phyloP scores from a whole-genome alignment of 2,888 invertebrate genomes.

The Nyleta sp. region DNA sequence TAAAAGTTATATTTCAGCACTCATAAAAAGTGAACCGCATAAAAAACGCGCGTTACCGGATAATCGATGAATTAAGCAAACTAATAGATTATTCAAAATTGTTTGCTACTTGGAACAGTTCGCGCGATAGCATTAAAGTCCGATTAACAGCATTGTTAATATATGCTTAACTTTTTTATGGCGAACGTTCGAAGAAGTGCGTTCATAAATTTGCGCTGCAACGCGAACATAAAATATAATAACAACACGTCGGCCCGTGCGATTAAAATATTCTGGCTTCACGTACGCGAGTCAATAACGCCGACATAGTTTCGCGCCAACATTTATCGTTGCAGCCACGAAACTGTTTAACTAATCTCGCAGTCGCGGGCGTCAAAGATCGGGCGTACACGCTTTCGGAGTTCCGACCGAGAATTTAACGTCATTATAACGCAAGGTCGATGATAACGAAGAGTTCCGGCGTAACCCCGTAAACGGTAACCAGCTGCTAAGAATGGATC shows the following conservation, averaged over 20 bases:
- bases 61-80: no score
- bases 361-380: conserved; percentile 8
- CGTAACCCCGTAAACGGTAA: conserved; percentile 60
- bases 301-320: not conserved
- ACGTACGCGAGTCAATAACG: conserved; percentile 1
- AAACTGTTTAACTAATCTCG: conserved; percentile 41
- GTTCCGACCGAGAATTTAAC: conserved; percentile 50
- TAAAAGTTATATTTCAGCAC: no score
- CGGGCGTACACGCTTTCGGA: conserved; percentile 6
- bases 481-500: conserved; percentile 69
- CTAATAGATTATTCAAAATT: no score
- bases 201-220: no score
- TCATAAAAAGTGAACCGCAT: no score
- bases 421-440: conserved; percentile 71
- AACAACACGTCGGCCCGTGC: not conserved
- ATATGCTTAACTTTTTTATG: no score
- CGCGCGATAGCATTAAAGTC: no score
- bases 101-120: no score
- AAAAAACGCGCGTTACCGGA: no score
- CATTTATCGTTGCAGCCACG: conserved; percentile 18
- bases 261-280: conserved; percentile 5
- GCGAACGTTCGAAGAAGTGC: no score
- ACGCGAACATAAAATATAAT: not conserved
- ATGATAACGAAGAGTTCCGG: conserved; percentile 68
- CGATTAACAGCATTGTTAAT: no score